Percentiles rank a stretch among this genome's conserved stretches.
Conservation (phyloP, 2,888 invertebrate genomes). For the Spodoptera exigua region DNA sequence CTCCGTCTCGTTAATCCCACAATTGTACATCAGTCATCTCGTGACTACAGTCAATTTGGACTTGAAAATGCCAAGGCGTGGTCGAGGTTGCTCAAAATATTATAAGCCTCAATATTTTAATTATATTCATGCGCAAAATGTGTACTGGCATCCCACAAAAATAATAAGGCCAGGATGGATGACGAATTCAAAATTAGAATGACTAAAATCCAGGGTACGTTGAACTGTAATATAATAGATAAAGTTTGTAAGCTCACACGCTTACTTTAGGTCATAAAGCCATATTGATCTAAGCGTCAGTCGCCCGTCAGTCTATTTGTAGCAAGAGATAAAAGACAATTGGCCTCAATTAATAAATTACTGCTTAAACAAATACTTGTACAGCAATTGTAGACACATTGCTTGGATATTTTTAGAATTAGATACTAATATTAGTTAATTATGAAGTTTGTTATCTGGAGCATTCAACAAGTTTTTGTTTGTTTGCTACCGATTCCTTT, state of each 20-base stretch:
- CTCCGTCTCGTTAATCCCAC: too few species aligned
- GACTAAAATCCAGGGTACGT: background rate
- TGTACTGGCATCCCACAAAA: too few species aligned
- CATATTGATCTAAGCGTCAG: constrained; percentile 23
- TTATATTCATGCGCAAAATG: too few species aligned
- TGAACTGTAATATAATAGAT: background rate
- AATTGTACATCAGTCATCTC: too few species aligned
- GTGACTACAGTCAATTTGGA: too few species aligned
- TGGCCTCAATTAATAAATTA: constrained; percentile 51
- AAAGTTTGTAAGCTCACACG: background rate
- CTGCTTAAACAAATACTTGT: constrained; percentile 41
- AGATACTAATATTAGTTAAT: background rate
- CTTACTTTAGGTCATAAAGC: constrained; percentile 13
- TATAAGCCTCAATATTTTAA: background rate
- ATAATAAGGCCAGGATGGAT: too few species aligned
- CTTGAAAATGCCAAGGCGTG: too few species aligned
- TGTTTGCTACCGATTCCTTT: background rate
- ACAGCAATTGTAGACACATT: constrained; percentile 11
- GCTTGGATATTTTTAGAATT: constrained; percentile 5
- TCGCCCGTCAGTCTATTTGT: constrained; percentile 6
- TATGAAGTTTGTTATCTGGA: constrained; percentile 1
- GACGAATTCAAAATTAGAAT: too few species aligned
- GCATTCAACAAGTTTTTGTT: background rate
- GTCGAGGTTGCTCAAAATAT: too few species aligned
- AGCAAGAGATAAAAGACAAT: constrained; percentile 27